A percentile compares a stretch with the other conserved stretches of the same genome.
Conservation (phyloP, 2,113 vertebrate species). For the Pagrus major region DNA sequence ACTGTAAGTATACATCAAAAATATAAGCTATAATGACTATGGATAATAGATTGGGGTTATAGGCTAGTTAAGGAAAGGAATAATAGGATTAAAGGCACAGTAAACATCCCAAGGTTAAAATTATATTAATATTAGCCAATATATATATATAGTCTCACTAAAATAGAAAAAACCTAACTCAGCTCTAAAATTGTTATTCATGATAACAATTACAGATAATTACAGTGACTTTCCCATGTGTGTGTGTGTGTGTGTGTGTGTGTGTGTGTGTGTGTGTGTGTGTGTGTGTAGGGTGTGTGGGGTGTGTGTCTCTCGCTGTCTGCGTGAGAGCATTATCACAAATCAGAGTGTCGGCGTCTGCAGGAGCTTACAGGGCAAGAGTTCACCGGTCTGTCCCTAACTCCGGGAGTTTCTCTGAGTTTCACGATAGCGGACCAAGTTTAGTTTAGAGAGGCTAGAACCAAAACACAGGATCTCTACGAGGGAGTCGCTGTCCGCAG, state of each 20-base stretch:
- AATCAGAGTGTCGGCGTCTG: constrained; percentile 74
- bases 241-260: constrained; percentile 8
- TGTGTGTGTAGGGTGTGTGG: constrained; percentile 9
- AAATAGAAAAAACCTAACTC: background rate
- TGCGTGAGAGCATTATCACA: constrained; percentile 72
- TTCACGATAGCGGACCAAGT: constrained; percentile 37
- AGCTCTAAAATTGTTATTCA: background rate
- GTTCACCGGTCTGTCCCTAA: constrained; percentile 74
- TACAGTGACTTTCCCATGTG: background rate
- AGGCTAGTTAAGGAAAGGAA: background rate
- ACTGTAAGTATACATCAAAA: background rate
- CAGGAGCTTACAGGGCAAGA: constrained; percentile 75
- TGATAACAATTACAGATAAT: background rate
- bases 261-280: constrained; percentile 22
- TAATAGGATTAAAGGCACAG: background rate
- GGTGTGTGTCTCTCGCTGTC: constrained; percentile 43
- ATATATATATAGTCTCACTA: too few relatives aligned
- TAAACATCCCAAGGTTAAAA: background rate
- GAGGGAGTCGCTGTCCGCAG: constrained; percentile 51
- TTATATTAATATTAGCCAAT: too few relatives aligned
- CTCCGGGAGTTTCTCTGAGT: constrained; percentile 59
- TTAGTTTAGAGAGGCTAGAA: background rate
- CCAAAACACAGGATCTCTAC: constrained; percentile 33
- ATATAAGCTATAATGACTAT: background rate
- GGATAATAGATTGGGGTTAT: background rate